Percentiles rank a stretch among this genome's conserved stretches.
These are phyloP conservation scores for Gymnopithys bicolor DNA, from an alignment of 2,797 vertebrate species.

Conservation along the genomic window DNA sequence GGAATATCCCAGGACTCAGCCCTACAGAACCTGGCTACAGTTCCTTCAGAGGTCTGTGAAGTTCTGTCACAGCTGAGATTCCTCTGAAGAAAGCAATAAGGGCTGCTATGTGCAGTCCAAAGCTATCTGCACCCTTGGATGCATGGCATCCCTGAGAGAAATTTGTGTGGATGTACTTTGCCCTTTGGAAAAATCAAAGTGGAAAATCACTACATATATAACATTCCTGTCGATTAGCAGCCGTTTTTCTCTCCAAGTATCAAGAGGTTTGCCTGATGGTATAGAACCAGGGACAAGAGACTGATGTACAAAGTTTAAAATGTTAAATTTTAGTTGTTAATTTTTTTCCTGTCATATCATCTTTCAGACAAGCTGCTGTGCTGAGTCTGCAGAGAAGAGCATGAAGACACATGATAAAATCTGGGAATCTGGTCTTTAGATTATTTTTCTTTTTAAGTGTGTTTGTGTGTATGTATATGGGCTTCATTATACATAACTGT, in stretches of 20 bases:
- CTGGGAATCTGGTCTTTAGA: not conserved
- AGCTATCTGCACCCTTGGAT: not conserved
- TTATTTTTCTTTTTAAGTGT: not conserved
- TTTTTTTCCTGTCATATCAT: not conserved
- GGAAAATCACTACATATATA: not conserved
- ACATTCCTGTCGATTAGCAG: not conserved
- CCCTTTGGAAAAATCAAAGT: not conserved
- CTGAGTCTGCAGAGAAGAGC: not conserved
- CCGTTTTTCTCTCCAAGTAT: not conserved
- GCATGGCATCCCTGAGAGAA: not conserved
- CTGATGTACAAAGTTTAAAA: not conserved
- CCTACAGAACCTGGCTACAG: not conserved
- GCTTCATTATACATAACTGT: not conserved
- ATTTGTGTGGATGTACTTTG: not conserved
- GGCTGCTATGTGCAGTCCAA: not conserved
- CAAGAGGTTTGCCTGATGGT: not conserved
- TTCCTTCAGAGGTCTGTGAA: not conserved
- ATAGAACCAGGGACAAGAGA: not conserved
- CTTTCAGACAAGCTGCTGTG: not conserved
- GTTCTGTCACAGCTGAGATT: not conserved
- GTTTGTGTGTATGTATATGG: not conserved
- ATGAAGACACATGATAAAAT: not conserved
- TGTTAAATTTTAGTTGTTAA: not conserved
- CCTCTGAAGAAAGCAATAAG: not conserved
- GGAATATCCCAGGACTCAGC: not conserved